phyloP scores from a whole-genome alignment of 2,888 invertebrate genomes.

The Meloe dianella region DNA sequence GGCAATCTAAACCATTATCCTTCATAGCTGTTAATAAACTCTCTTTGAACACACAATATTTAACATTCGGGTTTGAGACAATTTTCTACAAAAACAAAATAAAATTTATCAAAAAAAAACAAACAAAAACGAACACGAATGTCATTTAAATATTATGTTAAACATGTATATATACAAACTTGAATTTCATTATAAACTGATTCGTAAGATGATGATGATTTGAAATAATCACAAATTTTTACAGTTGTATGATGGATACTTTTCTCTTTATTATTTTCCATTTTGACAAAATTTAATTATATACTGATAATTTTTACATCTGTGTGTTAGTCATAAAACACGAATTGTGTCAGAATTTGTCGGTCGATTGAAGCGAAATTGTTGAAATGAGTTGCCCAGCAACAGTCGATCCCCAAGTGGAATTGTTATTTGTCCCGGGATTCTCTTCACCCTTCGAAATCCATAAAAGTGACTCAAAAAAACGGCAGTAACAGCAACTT shows the following conservation, averaged over 20 bases:
- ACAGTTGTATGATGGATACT: slow-evolving; percentile 76
- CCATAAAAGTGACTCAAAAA: no score
- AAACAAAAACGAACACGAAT: no score
- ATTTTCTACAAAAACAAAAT: slow-evolving; percentile 73
- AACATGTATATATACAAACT: slow-evolving; percentile 59
- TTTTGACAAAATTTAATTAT: no score
- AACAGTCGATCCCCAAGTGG: no score
- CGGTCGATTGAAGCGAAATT: no score
- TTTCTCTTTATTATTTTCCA: slow-evolving; percentile 61
- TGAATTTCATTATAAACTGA: slow-evolving; percentile 80
- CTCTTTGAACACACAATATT: slow-evolving; percentile 78
- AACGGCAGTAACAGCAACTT: no score
- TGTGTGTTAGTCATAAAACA: no score
- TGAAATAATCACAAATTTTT: slow-evolving; percentile 81
- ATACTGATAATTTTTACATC: no score
- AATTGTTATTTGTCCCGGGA: no score
- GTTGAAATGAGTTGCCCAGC: no score
- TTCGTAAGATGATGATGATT: slow-evolving; percentile 76
- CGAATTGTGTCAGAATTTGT: neutral
- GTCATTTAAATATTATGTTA: slow-evolving; percentile 14
- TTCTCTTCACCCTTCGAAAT: no score
- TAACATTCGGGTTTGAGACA: slow-evolving; percentile 77
- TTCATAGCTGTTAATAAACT: slow-evolving; percentile 78
- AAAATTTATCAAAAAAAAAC: no score
- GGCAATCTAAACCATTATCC: slow-evolving; percentile 79